These are phyloP conservation scores for Cydia splendana DNA, from an alignment of 1,140 invertebrate genomes.

Conservation along the genomic window DNA sequence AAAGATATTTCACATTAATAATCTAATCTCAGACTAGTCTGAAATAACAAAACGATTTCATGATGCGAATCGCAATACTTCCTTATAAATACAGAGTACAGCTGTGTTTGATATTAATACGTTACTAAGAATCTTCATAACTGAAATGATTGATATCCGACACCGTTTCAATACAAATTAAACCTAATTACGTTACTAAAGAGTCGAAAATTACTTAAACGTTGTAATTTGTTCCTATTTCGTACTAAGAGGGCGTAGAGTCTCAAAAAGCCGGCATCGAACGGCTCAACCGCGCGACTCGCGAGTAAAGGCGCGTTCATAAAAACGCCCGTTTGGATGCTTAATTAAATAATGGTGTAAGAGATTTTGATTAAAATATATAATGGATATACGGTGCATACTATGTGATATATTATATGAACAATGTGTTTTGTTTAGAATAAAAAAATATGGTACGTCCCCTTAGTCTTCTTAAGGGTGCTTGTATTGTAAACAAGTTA, in stretches of 20 bases:
- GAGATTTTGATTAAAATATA: slow-evolving; percentile 22
- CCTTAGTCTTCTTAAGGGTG: too few species aligned
- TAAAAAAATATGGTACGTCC: background rate
- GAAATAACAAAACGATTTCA: slow-evolving; percentile 22
- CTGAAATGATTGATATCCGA: background rate
- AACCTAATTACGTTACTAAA: background rate
- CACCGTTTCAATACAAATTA: background rate
- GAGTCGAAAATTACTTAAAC: background rate
- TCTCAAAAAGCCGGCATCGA: background rate
- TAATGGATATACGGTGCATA: background rate
- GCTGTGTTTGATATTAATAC: slow-evolving; percentile 28
- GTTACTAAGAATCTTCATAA: slow-evolving; percentile 4
- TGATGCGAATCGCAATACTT: slow-evolving; percentile 23
- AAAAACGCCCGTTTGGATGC: slow-evolving; percentile 21
- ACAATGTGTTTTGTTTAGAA: background rate
- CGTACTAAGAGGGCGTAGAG: background rate
- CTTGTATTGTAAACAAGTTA: too few species aligned
- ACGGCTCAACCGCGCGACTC: slow-evolving; percentile 18
- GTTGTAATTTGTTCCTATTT: background rate
- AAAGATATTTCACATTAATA: background rate
- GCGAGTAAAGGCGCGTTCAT: slow-evolving; percentile 18
- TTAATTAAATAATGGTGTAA: slow-evolving; percentile 21
- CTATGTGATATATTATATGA: background rate
- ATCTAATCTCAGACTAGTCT: slow-evolving; percentile 40
- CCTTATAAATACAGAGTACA: slow-evolving; percentile 11